phyloP scores from a whole-genome alignment of 2,888 invertebrate species.

The Aelia acuminata region DNA sequence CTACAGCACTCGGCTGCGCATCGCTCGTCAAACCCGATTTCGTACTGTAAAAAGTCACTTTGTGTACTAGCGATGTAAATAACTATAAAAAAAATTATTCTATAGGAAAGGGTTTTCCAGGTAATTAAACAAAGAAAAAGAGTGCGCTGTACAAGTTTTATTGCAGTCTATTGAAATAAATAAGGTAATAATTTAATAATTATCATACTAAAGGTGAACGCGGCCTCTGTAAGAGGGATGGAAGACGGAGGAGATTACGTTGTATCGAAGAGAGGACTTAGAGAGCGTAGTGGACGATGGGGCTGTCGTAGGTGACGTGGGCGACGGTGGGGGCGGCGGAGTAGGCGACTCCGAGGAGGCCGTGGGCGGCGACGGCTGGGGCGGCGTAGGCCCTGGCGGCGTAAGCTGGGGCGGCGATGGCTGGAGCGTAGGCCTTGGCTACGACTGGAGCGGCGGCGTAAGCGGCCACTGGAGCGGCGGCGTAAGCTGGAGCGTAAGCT shows the following conservation, averaged over 20 bases:
- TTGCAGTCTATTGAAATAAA: conserved; percentile 57
- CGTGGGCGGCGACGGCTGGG: conserved; percentile 59
- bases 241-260: conserved; percentile 6
- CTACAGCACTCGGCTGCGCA: no score
- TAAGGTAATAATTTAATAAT: conserved; percentile 25
- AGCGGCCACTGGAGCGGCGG: conserved; percentile 65
- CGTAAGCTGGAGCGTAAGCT: conserved; percentile 68
- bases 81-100: no score
- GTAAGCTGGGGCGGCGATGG: conserved; percentile 43
- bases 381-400: conserved; percentile 54
- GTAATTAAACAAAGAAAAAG: background rate
- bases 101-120: background rate
- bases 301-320: conserved; percentile 65
- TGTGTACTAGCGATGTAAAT: no score
- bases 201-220: conserved; percentile 24
- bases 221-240: conserved; percentile 46
- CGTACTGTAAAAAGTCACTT: no score
- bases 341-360: conserved; percentile 66
- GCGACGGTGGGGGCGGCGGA: conserved; percentile 66
- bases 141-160: conserved; percentile 18
- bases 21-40: no score
- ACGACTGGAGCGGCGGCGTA: conserved; percentile 65
- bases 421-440: conserved; percentile 58
- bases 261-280: conserved; percentile 53
- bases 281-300: conserved; percentile 64